Conservation (phyloP, 2,888 invertebrate genomes). For the Cantharis rustica region DNA sequence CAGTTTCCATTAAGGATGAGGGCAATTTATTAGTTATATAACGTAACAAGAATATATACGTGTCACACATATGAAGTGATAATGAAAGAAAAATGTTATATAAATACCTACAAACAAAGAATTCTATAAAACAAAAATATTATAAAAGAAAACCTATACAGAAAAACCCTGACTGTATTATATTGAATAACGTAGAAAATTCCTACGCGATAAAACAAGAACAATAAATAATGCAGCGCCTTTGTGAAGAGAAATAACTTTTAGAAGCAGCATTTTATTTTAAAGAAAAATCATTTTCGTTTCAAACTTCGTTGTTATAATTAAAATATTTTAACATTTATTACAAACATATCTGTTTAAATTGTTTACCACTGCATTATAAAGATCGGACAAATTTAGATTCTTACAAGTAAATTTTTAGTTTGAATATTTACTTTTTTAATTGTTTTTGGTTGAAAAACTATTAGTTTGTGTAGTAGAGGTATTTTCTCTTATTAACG, state of each 20-base stretch:
- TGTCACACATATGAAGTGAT: background rate
- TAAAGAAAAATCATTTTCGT: background rate
- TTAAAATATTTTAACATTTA: background rate
- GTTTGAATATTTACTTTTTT: background rate
- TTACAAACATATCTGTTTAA: no score
- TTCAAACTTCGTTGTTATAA: background rate
- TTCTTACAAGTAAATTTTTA: background rate
- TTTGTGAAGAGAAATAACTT: background rate
- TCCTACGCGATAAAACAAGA: background rate
- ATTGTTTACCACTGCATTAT: no score
- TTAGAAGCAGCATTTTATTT: background rate
- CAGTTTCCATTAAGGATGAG: background rate
- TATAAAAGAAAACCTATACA: background rate
- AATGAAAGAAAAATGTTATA: background rate
- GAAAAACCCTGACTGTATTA: background rate
- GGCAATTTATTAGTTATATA: background rate
- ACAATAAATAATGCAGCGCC: background rate
- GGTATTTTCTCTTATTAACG: no score
- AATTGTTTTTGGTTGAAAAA: background rate
- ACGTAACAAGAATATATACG: background rate
- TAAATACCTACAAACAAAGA: background rate
- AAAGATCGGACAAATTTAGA: no score
- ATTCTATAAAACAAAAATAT: background rate
- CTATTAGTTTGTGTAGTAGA: no score
- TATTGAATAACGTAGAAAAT: background rate